Percentiles rank a stretch among this genome's conserved stretches.
phyloP scores from a whole-genome alignment of 2,797 vertebrate genomes.

The Sparus aurata region DNA sequence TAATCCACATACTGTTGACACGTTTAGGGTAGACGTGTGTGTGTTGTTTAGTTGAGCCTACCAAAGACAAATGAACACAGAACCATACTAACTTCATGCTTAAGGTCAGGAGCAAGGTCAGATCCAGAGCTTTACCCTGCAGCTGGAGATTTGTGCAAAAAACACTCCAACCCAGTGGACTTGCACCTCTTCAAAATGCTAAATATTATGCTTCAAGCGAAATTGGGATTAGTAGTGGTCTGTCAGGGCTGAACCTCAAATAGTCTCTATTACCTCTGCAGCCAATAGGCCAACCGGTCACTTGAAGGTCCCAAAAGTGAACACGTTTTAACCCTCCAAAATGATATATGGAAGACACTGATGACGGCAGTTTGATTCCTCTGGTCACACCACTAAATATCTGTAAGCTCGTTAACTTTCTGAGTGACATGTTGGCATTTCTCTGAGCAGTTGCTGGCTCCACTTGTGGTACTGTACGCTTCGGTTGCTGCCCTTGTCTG shows the following conservation, averaged over 20 bases:
- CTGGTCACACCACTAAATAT: slow-evolving; percentile 23
- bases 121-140: slow-evolving; percentile 2
- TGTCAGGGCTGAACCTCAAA: slow-evolving; percentile 28
- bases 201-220: slow-evolving; percentile 18
- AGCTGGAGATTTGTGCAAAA: slow-evolving; percentile 17
- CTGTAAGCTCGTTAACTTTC: slow-evolving; percentile 54
- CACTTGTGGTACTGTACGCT: slow-evolving; percentile 42
- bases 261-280: slow-evolving; percentile 15
- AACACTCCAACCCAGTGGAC: slow-evolving; percentile 11
- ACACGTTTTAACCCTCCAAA: slow-evolving; percentile 34
- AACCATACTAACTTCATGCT: neutral
- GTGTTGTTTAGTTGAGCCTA: neutral
- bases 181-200: slow-evolving; percentile 23
- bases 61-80: neutral
- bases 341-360: slow-evolving; percentile 25
- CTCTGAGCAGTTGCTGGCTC: slow-evolving; percentile 39
- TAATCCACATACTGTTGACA: neutral
- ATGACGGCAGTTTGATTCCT: slow-evolving; percentile 45
- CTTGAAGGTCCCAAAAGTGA: slow-evolving; percentile 13
- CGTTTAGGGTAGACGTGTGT: neutral
- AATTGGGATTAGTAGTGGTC: neutral
- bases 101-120: slow-evolving; percentile 9
- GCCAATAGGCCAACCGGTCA: neutral
- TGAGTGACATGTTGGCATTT: slow-evolving; percentile 62
- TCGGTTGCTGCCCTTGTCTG: slow-evolving; percentile 67